A percentile compares a stretch with the other conserved stretches of the same genome.
phyloP scores from a whole-genome alignment of 2,888 invertebrate genomes.

The Axea sp. region DNA sequence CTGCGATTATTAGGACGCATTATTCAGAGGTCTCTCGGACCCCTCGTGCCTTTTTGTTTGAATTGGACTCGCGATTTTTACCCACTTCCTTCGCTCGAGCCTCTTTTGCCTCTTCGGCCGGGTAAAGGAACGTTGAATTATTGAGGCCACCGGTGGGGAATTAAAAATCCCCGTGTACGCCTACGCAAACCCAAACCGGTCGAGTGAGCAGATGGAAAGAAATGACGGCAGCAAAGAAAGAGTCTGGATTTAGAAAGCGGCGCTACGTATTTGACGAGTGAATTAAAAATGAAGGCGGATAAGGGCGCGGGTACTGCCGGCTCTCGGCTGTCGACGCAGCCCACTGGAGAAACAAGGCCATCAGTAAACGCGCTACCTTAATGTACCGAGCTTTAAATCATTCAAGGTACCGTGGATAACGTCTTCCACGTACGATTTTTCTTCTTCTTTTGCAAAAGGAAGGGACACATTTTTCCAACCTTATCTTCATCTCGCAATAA shows the following conservation, averaged over 20 bases:
- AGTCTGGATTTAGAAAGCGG: constrained; percentile 56
- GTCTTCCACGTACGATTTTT: constrained; percentile 51
- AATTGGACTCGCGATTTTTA: constrained; percentile 58
- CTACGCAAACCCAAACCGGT: constrained; percentile 51
- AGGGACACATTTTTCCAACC: constrained; percentile 1
- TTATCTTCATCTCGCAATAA: constrained; percentile 8
- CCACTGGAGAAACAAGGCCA: constrained; percentile 72
- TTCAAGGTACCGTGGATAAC: constrained; percentile 66
- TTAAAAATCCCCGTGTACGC: constrained; percentile 70
- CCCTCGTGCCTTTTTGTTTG: constrained; percentile 60
- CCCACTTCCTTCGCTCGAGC: constrained; percentile 36
- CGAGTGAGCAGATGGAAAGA: constrained; percentile 56
- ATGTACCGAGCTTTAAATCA: constrained; percentile 72
- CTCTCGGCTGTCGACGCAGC: constrained; percentile 42
- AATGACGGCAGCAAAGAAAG: constrained; percentile 61
- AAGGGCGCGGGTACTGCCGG: constrained; percentile 64
- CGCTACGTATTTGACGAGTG: constrained; percentile 73
- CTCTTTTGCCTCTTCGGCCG: constrained; percentile 48
- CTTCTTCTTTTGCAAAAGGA: background rate
- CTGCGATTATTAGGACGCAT: constrained; percentile 75
- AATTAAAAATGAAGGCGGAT: constrained; percentile 77
- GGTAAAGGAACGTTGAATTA: constrained; percentile 73
- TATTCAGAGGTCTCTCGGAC: constrained; percentile 71
- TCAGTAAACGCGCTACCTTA: constrained; percentile 70
- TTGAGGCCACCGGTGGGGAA: constrained; percentile 73